A percentile compares a stretch with the other conserved stretches of the same genome.
phyloP scores from a whole-genome alignment of 1,140 invertebrate genomes.

The Drosophila insularis region DNA sequence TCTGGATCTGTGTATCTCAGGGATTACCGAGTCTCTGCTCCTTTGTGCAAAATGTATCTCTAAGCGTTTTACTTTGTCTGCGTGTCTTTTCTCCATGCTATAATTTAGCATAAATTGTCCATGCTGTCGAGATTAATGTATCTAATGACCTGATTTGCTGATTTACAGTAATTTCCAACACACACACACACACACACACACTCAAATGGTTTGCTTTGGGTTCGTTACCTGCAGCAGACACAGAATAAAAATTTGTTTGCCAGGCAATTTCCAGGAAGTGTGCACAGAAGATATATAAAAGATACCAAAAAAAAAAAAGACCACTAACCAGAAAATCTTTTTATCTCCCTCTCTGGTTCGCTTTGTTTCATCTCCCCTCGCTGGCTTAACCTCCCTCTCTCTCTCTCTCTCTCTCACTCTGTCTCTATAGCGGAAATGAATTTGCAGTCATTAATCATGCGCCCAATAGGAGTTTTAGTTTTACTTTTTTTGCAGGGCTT shows the following conservation, averaged over 20 bases:
- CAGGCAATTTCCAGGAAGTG: slow-evolving; percentile 67
- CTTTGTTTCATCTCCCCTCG: slow-evolving; percentile 22
- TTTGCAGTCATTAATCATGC: slow-evolving; percentile 75
- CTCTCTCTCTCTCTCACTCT: no score
- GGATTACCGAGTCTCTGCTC: slow-evolving; percentile 46
- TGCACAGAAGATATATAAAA: slow-evolving; percentile 66
- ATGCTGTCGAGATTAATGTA: slow-evolving; percentile 79
- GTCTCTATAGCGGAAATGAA: slow-evolving; percentile 62
- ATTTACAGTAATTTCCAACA: slow-evolving; percentile 80
- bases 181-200: slow-evolving; percentile 29
- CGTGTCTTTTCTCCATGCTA: slow-evolving; percentile 44
- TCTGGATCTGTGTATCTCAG: slow-evolving; percentile 51
- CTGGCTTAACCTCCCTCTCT: not conserved
- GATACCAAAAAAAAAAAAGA: slow-evolving; percentile 29
- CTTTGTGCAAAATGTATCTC: slow-evolving; percentile 45
- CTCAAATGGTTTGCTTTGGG: slow-evolving; percentile 27
- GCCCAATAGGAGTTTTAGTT: slow-evolving; percentile 58
- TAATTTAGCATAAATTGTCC: slow-evolving; percentile 80
- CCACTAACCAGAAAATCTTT: slow-evolving; percentile 8
- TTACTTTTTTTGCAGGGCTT: slow-evolving; percentile 20
- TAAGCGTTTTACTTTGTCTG: slow-evolving; percentile 48
- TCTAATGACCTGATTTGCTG: slow-evolving; percentile 81
- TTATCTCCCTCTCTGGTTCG: not conserved
- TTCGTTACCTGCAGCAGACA: slow-evolving; percentile 65
- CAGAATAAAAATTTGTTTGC: slow-evolving; percentile 55